phyloP scores from a whole-genome alignment of 2,797 vertebrate genomes.

The Sciurus carolinensis region DNA sequence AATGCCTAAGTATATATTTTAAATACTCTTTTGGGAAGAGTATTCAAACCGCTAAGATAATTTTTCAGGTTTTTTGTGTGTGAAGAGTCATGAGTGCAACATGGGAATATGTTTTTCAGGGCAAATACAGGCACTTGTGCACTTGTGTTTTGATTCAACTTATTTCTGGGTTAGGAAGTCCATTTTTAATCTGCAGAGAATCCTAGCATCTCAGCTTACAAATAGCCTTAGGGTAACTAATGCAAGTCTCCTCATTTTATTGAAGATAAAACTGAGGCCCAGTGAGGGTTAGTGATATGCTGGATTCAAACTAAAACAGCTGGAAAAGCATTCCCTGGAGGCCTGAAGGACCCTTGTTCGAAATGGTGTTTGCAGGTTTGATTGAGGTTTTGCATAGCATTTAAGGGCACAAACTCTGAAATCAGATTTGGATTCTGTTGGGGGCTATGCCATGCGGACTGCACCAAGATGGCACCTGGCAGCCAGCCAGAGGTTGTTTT shows the following conservation, averaged over 20 bases:
- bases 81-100: background rate
- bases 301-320: background rate
- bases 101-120: background rate
- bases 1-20: background rate
- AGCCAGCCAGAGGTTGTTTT: too few species aligned
- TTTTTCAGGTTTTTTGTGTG: background rate
- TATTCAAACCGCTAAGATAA: background rate
- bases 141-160: background rate
- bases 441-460: too few species aligned
- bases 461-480: too few species aligned
- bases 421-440: background rate
- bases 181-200: background rate
- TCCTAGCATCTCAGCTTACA: background rate
- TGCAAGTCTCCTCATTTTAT: background rate
- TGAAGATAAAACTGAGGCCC: background rate
- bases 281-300: background rate
- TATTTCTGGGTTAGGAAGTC: background rate
- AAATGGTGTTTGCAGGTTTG: background rate
- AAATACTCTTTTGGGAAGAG: constrained; percentile 37
- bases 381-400: background rate
- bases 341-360: background rate
- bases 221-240: background rate
- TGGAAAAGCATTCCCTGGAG: background rate
- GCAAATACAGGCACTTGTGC: background rate
- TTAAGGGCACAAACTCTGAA: constrained; percentile 18